These are phyloP conservation scores for Dione vanillae DNA, from an alignment of 2,888 invertebrate species.

Conservation along the genomic window DNA sequence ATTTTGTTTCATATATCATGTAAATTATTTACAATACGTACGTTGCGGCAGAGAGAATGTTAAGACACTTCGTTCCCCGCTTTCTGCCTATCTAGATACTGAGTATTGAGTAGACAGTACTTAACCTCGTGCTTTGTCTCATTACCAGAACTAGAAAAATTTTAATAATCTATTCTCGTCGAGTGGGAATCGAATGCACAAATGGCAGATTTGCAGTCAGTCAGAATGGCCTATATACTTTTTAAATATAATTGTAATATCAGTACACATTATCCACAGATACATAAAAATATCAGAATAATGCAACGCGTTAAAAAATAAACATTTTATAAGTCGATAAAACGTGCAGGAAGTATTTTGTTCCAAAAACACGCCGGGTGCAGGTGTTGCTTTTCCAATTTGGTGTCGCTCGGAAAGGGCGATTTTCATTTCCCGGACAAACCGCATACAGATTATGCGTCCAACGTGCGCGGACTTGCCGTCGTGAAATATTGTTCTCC, in stretches of 20 bases:
- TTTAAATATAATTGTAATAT: not conserved
- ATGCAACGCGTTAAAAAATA: conserved; percentile 36
- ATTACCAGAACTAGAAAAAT: too few relatives aligned
- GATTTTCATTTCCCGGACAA: conserved; percentile 61
- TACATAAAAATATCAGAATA: conserved; percentile 18
- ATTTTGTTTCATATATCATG: too few relatives aligned
- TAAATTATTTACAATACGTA: too few relatives aligned
- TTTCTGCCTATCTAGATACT: too few relatives aligned
- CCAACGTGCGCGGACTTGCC: conserved; percentile 36
- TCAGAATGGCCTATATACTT: not conserved
- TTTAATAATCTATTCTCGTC: not conserved
- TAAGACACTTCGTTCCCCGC: too few relatives aligned
- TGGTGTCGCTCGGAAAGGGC: conserved; percentile 59
- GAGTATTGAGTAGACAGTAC: too few relatives aligned
- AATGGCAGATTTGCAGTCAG: not conserved
- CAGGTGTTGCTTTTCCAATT: conserved; percentile 74
- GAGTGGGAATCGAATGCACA: not conserved
- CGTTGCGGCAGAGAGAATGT: too few relatives aligned
- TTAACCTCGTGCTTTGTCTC: too few relatives aligned
- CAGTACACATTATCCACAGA: conserved; percentile 4
- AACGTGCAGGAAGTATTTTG: conserved; percentile 54
- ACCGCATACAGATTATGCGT: conserved; percentile 47
- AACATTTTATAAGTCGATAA: conserved; percentile 47
- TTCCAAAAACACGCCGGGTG: conserved; percentile 52
- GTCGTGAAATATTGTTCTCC: conserved; percentile 22